Conservation (phyloP, 1,140 invertebrate genomes). For the Lamellibrachia luymesi region DNA sequence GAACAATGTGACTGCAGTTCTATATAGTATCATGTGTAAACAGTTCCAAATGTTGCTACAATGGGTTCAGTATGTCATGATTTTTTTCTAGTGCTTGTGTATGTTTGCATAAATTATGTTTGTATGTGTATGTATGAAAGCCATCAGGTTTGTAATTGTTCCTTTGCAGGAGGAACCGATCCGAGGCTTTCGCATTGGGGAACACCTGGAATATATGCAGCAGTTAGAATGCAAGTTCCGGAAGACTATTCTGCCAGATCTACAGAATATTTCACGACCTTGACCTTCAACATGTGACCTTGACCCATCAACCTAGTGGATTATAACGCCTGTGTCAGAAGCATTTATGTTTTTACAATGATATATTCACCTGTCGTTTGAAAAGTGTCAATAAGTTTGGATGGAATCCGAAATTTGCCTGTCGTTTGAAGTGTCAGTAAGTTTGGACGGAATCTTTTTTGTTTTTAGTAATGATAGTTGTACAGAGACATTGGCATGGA, state of each 20-base stretch:
- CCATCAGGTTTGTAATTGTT: background rate
- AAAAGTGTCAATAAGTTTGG: background rate
- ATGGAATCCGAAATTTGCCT: background rate
- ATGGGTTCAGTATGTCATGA: too few species aligned
- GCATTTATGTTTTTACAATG: background rate
- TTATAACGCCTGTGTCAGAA: background rate
- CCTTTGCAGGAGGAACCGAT: slow-evolving; percentile 51
- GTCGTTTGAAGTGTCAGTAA: background rate
- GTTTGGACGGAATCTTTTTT: background rate
- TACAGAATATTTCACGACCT: slow-evolving; percentile 29
- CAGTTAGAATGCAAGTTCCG: slow-evolving; percentile 49
- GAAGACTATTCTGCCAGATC: slow-evolving; percentile 46
- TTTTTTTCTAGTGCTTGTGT: background rate
- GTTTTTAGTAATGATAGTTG: background rate
- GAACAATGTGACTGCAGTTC: too few species aligned
- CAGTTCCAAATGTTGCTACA: too few species aligned
- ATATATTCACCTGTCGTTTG: background rate
- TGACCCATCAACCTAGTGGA: background rate
- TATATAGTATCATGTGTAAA: too few species aligned
- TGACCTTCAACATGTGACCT: background rate
- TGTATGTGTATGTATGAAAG: background rate
- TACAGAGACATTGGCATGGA: background rate
- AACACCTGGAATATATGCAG: slow-evolving; percentile 51
- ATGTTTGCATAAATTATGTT: background rate
- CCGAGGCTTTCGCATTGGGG: slow-evolving; percentile 41